Conservation (phyloP, 2,888 invertebrate genomes). For the Eulithis testata region DNA sequence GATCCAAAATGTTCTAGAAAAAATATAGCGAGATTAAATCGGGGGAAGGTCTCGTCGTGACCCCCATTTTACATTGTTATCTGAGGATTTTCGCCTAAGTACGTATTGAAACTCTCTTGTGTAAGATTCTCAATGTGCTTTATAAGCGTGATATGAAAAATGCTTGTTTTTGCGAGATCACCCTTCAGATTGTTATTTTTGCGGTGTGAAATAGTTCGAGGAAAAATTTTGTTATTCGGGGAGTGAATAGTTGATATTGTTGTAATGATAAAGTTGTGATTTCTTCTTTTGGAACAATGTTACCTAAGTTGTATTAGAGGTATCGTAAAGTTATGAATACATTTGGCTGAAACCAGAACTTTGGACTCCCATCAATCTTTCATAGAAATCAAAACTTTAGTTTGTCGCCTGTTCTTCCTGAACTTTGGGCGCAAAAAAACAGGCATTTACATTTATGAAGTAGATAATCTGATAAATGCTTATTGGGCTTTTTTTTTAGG, state of each 20-base stretch:
- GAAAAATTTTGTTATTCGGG: constrained; percentile 25
- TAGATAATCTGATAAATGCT: too few relatives aligned
- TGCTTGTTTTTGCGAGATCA: constrained; percentile 38
- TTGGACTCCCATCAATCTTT: too few relatives aligned
- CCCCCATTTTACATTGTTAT: constrained; percentile 42
- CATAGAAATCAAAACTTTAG: too few relatives aligned
- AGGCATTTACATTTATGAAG: too few relatives aligned
- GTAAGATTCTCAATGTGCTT: constrained; percentile 30
- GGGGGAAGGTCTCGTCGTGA: constrained; percentile 31
- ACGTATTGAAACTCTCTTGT: constrained; percentile 38
- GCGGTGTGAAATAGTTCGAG: constrained; percentile 31
- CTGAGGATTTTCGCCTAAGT: constrained; percentile 39
- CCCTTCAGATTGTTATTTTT: constrained; percentile 35
- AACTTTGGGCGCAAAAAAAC: too few relatives aligned
- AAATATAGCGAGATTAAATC: constrained; percentile 39
- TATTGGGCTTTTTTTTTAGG: too few relatives aligned
- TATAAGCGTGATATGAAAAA: constrained; percentile 39
- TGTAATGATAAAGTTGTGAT: not conserved
- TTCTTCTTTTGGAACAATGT: not conserved
- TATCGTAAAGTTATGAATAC: too few relatives aligned
- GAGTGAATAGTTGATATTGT: constrained; percentile 1
- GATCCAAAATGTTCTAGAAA: constrained; percentile 33
- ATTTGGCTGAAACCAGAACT: too few relatives aligned
- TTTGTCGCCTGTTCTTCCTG: too few relatives aligned
- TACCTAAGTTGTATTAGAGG: too few relatives aligned